These are phyloP conservation scores for Panonychus citri DNA, from an alignment of 1,140 invertebrate genomes.

Conservation along the genomic window DNA sequence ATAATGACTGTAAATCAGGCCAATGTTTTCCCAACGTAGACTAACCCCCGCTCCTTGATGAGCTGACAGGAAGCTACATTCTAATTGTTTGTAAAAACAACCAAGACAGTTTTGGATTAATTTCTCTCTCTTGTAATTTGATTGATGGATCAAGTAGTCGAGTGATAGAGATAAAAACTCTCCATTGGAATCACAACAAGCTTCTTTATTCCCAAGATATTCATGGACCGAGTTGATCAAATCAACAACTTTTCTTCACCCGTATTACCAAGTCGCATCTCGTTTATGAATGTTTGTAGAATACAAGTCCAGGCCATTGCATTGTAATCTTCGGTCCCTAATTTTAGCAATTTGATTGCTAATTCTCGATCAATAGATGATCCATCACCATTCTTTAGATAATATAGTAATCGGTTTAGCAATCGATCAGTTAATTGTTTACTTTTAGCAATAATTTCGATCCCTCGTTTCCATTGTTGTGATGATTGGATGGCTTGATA, in stretches of 20 bases:
- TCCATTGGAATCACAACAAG: slow-evolving; percentile 4
- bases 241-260: neutral
- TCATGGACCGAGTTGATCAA: slow-evolving; percentile 3
- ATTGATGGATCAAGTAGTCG: neutral
- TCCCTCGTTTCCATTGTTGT: slow-evolving; percentile 9
- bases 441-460: slow-evolving; percentile 6
- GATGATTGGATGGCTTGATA: slow-evolving; percentile 5
- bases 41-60: neutral
- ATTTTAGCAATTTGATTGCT: slow-evolving; percentile 1
- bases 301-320: slow-evolving; percentile 5
- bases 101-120: slow-evolving; percentile 1
- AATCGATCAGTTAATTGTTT: neutral
- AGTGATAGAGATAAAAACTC: slow-evolving; percentile 4
- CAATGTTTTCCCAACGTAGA: slow-evolving; percentile 49
- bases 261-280: too few species aligned
- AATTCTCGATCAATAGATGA: neutral
- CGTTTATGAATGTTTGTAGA: neutral
- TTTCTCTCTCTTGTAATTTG: neutral
- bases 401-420: neutral
- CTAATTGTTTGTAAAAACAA: slow-evolving; percentile 8
- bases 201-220: slow-evolving; percentile 4
- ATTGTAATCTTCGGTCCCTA: neutral
- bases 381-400: neutral
- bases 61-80: neutral
- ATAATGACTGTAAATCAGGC: slow-evolving; percentile 58